Evolutionary conservation across 1,140 invertebrate genomes (phyloP).

Genomic region (Aphaenogaster ashmeadi): DNA sequence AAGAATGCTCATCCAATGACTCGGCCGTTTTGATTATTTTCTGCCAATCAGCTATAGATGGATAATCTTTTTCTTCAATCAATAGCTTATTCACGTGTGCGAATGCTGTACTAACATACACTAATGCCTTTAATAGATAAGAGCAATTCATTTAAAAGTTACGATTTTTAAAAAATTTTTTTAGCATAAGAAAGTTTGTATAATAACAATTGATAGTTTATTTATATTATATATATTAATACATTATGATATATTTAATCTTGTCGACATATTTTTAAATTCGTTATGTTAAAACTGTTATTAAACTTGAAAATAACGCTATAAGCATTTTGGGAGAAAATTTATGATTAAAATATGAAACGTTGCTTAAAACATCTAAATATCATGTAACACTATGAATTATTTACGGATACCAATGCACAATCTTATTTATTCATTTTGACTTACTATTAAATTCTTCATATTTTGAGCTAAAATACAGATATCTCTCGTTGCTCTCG

Average conservation of each 20-base stretch:
- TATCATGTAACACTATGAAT: neutral
- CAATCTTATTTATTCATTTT: neutral
- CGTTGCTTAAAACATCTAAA: neutral
- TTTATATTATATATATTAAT: too few species aligned
- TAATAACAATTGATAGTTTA: too few species aligned
- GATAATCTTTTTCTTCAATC: constrained; percentile 94
- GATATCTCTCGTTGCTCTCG: constrained; percentile 90
- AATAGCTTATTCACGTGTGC: constrained; percentile 91
- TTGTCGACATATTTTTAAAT: too few species aligned
- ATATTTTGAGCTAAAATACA: constrained; percentile 90
- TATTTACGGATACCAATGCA: neutral
- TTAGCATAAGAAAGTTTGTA: too few species aligned
- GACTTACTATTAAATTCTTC: constrained; percentile 89
- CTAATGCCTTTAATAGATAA: constrained; percentile 87
- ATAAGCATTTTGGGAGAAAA: too few species aligned
- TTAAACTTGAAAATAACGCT: too few species aligned
- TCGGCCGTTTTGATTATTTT: constrained; percentile 94
- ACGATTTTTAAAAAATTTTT: too few species aligned
- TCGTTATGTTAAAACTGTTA: too few species aligned
- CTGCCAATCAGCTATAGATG: constrained; percentile 94
- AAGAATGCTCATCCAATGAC: constrained; percentile 90
- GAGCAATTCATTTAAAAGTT: neutral
- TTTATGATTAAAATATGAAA: neutral
- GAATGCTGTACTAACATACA: constrained; percentile 96
- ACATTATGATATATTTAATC: too few species aligned